These are phyloP conservation scores for Drosophila saltans DNA, from an alignment of 1,140 invertebrate species.

Conservation along the genomic window DNA sequence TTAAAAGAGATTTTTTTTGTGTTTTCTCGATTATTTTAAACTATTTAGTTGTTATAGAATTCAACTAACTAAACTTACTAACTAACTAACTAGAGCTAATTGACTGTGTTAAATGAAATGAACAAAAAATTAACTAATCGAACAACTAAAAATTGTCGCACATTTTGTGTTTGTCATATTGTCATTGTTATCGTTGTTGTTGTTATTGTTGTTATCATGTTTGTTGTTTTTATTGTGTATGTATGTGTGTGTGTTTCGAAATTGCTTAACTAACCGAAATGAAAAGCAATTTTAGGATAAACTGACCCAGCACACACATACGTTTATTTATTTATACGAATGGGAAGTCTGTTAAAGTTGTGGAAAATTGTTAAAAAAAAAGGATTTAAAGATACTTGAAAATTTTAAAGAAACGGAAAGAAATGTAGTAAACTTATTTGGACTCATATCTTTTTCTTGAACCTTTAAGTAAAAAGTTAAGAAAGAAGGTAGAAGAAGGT, in stretches of 20 bases:
- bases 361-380: too few species aligned
- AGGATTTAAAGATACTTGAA: too few species aligned
- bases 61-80: conserved; percentile 40
- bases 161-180: conserved; percentile 33
- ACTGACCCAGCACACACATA: neutral
- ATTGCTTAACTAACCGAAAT: conserved; percentile 63
- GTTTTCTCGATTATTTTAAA: conserved; percentile 45
- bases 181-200: conserved; percentile 30
- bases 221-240: conserved; percentile 15
- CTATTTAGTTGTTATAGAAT: conserved; percentile 58
- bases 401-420: too few species aligned
- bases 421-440: too few species aligned
- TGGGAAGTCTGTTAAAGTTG: too few species aligned
- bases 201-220: conserved; percentile 33
- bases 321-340: neutral
- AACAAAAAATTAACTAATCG: conserved; percentile 40
- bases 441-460: too few species aligned
- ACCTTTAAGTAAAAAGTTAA: too few species aligned
- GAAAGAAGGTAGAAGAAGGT: too few species aligned
- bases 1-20: conserved; percentile 56
- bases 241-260: conserved; percentile 23
- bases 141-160: conserved; percentile 37
- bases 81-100: conserved; percentile 60
- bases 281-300: conserved; percentile 9
- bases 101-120: conserved; percentile 57